Conservation (phyloP, 2,888 invertebrate species). For the Venustoraphidia nigricollis region DNA sequence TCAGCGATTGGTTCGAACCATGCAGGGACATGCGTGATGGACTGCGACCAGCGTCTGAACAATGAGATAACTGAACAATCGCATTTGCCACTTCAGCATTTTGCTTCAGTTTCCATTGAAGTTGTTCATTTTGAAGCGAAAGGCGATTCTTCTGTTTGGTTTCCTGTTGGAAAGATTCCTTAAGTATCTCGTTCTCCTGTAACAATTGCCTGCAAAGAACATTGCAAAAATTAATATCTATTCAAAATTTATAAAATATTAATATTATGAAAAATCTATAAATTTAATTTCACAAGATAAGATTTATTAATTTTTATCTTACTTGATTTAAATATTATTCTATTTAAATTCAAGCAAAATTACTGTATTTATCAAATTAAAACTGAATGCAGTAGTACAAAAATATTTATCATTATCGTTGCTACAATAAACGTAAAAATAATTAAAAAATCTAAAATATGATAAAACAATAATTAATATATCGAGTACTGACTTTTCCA, state of each 20-base stretch:
- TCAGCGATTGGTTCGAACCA: constrained; percentile 22
- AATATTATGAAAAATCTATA: too few species aligned
- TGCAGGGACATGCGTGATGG: constrained; percentile 10
- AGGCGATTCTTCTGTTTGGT: constrained; percentile 62
- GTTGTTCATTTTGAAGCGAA: constrained; percentile 73
- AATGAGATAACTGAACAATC: constrained; percentile 23
- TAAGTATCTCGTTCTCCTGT: constrained; percentile 54
- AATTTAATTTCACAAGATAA: too few species aligned
- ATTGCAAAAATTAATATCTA: constrained; percentile 3
- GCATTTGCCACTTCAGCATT: constrained; percentile 53
- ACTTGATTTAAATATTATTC: too few species aligned
- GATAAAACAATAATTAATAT: not conserved
- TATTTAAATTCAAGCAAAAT: too few species aligned
- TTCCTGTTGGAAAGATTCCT: constrained; percentile 60
- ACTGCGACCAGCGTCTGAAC: constrained; percentile 1
- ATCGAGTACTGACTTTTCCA: constrained; percentile 46
- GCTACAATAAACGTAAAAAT: too few species aligned
- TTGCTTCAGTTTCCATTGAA: constrained; percentile 73
- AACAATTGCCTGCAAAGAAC: constrained; percentile 37
- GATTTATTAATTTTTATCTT: too few species aligned
- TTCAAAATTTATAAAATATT: not conserved
- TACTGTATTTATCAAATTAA: too few species aligned
- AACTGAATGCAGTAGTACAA: too few species aligned
- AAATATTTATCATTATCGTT: too few species aligned
- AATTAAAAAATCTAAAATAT: too few species aligned